Conservation (phyloP, 2,888 invertebrate species). For the Caenorhabditis angaria region DNA sequence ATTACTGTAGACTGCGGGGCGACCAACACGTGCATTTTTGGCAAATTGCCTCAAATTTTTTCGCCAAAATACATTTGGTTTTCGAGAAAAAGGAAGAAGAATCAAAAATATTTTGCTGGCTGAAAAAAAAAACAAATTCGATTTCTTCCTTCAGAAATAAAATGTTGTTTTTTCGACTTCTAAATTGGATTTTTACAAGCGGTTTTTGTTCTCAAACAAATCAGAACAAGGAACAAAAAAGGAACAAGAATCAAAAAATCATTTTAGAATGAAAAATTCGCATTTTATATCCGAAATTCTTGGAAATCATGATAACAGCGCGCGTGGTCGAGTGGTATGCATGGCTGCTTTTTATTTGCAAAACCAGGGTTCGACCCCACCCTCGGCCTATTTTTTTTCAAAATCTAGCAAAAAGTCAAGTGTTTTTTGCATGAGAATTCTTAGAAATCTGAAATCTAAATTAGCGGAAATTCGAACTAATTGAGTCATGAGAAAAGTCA, state of each 20-base stretch:
- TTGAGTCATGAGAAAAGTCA: neutral
- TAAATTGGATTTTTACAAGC: neutral
- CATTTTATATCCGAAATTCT: too few species aligned
- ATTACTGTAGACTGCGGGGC: neutral
- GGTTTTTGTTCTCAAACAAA: neutral
- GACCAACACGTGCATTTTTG: neutral
- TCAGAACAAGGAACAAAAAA: neutral
- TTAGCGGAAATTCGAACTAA: neutral
- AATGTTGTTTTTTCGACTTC: neutral
- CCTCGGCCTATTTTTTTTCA: too few species aligned
- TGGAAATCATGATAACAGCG: too few species aligned
- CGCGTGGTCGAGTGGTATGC: too few species aligned
- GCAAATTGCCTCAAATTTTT: constrained; percentile 2
- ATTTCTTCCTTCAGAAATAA: too few species aligned
- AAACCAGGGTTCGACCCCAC: too few species aligned
- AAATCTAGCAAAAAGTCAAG: too few species aligned
- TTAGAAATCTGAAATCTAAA: neutral
- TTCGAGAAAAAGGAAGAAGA: neutral
- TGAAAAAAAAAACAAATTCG: neutral
- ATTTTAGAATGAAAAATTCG: too few species aligned
- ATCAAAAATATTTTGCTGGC: neutral
- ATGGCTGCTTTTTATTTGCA: too few species aligned
- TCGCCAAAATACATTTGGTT: too few species aligned
- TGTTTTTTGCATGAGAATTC: neutral
- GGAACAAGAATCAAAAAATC: neutral